Base-by-base conservation (phyloP, 2,888 invertebrate species). In the Octodonta nipae region DNA sequence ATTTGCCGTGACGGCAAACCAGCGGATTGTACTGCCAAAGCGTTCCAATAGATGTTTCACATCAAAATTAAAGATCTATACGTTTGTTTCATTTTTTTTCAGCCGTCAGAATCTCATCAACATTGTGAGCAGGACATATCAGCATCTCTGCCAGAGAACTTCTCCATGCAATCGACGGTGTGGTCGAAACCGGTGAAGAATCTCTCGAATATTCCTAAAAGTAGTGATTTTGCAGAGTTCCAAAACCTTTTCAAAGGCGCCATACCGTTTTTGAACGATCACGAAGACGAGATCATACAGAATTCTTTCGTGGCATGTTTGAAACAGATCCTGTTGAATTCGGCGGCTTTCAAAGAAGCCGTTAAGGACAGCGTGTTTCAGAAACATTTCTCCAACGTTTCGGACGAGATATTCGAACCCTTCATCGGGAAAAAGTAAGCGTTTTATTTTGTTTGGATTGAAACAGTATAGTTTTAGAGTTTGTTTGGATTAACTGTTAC, bases 231-330 rank as follows among this genome's bases (percentile, higher is more conserved):
- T 26, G 5, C 24, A 11, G 33, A 32, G n/a, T 30, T 17, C 28
- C 39, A 36, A 30, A 44, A 43, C 29, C 43, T 67, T 15, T 64
- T 70, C 43, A 65, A 65, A 43, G 67, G 66, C 49, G 62, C 71
- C 24, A 60, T 71, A 28, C 52, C 67, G 31, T 70, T 71, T 51
- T 54, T 75, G 36, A 55, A 70, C 17, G 50, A 65, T 17, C 70
- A 70, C 50, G 66, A 67, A 36, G 69, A 69, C 27, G 71, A 72
- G 45, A 55, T 64, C 26, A 69, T 70, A 41, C 65, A 66, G 1
- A 47, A 61, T 10, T 67, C 68, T 12, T 56, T 73, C 11, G 44
- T 73, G 13, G 66, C 68, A 35, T 50, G 64, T 14, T 52, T 75
- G 13, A 66, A 68, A 26, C 56, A 66, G 16, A 60, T 68, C 15